These are phyloP conservation scores for Setophaga coronata DNA, from an alignment of 2,113 vertebrate species.

Conservation along the genomic window DNA sequence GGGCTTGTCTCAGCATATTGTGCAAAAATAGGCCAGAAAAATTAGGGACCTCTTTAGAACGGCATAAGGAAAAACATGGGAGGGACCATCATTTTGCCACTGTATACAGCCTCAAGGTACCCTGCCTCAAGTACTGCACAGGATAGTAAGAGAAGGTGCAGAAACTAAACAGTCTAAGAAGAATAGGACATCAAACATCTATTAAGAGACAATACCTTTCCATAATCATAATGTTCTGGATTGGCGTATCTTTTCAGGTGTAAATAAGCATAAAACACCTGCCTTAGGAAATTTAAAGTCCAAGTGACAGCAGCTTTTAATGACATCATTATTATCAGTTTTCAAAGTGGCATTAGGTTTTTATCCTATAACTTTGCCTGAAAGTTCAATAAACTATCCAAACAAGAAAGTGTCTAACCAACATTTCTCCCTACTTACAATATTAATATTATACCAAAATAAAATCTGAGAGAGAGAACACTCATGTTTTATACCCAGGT, in stretches of 20 bases:
- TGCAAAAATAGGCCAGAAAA: neutral
- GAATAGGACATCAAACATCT: neutral
- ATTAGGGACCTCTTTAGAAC: neutral
- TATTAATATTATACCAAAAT: neutral
- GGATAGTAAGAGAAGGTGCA: neutral
- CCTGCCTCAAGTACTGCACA: accelerated
- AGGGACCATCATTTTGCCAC: neutral
- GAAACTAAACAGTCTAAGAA: neutral
- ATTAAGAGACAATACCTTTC: neutral
- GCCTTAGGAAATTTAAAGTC: neutral
- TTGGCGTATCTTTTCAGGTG: neutral
- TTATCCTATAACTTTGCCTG: neutral
- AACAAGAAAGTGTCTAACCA: neutral
- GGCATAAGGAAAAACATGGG: neutral
- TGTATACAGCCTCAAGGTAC: neutral
- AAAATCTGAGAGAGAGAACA: neutral
- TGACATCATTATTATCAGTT: neutral
- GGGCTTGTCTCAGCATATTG: accelerated
- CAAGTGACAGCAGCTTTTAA: neutral
- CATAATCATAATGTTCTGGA: neutral
- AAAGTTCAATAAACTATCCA: neutral
- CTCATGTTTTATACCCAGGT: neutral
- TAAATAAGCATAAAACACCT: neutral
- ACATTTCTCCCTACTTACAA: neutral
- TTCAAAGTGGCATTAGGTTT: accelerated